Evolutionary conservation across 30 jellyfish, hydroid and myxozoan genomes (phyloP), one percentile per base, ranked within the genome.

Genomic region (Chrysaora quinquecirrha): DNA sequence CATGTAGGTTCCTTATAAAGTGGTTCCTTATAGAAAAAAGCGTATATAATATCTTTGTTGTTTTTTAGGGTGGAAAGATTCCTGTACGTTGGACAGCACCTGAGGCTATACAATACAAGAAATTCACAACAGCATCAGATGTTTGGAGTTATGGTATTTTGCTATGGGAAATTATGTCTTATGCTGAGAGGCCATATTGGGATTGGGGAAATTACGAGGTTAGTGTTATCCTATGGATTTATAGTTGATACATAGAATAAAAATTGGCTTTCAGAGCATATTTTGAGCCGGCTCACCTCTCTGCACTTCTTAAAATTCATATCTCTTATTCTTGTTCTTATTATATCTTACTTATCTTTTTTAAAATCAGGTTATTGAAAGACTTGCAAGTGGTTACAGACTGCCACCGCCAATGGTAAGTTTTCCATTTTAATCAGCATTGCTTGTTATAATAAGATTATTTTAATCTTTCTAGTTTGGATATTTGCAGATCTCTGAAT

Each of bases 11-110:
- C n/a, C n/a, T n/a, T n/a, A n/a, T n/a, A n/a, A n/a, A n/a, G n/a
- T n/a, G n/a, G n/a, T n/a, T n/a, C n/a, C n/a, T n/a, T n/a, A n/a
- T n/a, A n/a, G n/a, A n/a, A n/a, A n/a, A n/a, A n/a, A n/a, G n/a
- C n/a, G n/a, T n/a, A n/a, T n/a, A n/a, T n/a, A n/a, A n/a, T n/a
- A n/a, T n/a, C n/a, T n/a, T n/a, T n/a, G n/a, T n/a, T n/a, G n/a
- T 48, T 29, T 31, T 81, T 3, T 48, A 94, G 99, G 99, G 99
- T 49, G 99, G 99, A 16, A 94, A 94, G 64, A 94, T 94, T 65
- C 99, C 99, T 30, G 95, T 94, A 1, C 90, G 95, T n/a, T 94
- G 99, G 99, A 94, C 99, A 24, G 97, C 99, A 14, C 99, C 99
- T 1, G 99, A 94, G 48, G 97, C 96, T 0, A 85, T 94, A 22